Base-by-base conservation (phyloP, 2,888 invertebrate genomes). In the Cephonodes hylas region DNA sequence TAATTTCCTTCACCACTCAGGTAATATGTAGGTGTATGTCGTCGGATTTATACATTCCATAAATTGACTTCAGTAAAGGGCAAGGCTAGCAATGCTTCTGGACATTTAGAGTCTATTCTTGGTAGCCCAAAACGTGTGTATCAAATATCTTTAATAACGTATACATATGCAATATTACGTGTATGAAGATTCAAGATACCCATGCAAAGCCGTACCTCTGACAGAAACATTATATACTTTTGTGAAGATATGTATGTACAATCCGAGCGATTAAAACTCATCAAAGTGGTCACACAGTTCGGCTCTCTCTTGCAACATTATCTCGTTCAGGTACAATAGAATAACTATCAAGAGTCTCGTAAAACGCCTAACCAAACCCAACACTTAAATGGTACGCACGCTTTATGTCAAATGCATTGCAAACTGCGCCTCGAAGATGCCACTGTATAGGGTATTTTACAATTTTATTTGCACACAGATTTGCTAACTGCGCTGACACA, bases 321-420 rank as follows among this genome's bases (percentile, higher is more conserved):
- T 59, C 53, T 63, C 63, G 45, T 59, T 59, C 76, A 77, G 74
- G 74, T 81, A 89, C 85, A 87, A 86, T 86, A 77, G 83, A 83
- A 82, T 83, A 85, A 81, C 82, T 81, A 85, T 83, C 73, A 83
- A 81, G 76, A 72, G 70, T 74, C 81, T 87, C 81, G 83, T 86
- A 84, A 85, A 88, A 79, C 77, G 77, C 66, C 72, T 70, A 76
- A 72, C 73, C 75, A 74, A 74, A 78, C 77, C 79, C 74, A 79
- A 77, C 77, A 76, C 80, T 77, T 80, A 83, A 83, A 83, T 80
- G 76, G 77, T 80, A 81, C 76, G 78, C 77, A 82, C 79, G 77
- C 77, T 81, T 85, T 83, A 84, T 83, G 84, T 84, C 81, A 84
- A 84, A 82, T 74, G 75, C 77, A 81, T 80, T 76, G 71, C 75